Evolutionary conservation across 2,888 invertebrate species (phyloP), one percentile per base, ranked within the genome.

Genomic region (Lithodes maja): DNA sequence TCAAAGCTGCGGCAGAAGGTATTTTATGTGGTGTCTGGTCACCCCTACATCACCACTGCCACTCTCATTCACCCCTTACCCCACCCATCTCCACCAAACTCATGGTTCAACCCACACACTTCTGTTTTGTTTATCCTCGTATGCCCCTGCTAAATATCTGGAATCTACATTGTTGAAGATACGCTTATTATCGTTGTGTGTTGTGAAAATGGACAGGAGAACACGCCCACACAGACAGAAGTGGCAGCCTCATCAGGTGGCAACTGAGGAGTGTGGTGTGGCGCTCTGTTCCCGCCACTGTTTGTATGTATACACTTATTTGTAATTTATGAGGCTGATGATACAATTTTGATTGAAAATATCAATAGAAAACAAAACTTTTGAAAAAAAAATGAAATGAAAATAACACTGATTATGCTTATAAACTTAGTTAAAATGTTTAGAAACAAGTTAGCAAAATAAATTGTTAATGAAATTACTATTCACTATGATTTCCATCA

Each of bases 161-260:
- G 84, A 88, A 80, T 88, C 84, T 84, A 84, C 88, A 88, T 84
- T 88, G 88, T 88, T 88, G 88, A 88, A 80, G 84, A 88, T 88
- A 88, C 88, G 88, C 88, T 88, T 88, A 88, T 88, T 81, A 83
- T 77, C 88, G 88, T 88, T 88, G 88, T 88, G 88, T 88, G 88
- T 88, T 88, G 88, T 88, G 88, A 88, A 55, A 50, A 81, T 69
- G 77, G 75, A 74, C 75, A 79, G 68, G 53, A 52, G 79, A 79
- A 82, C 78, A 68, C 52, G 55, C 78, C 75, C 61, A 54, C 75
- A 86, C 75, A 75, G 82, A 86, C 86, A 61, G 61, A 61, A 61
- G 61, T 61, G 61, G 61, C 61, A 61, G 61, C 61, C 61, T 61
- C 61, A 61, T 12, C 61, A 61, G 61, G 61, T 77, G 77, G 77